Evolutionary conservation across 2,113 vertebrate genomes (phyloP).

Genomic region (Psittacus erithacus): DNA sequence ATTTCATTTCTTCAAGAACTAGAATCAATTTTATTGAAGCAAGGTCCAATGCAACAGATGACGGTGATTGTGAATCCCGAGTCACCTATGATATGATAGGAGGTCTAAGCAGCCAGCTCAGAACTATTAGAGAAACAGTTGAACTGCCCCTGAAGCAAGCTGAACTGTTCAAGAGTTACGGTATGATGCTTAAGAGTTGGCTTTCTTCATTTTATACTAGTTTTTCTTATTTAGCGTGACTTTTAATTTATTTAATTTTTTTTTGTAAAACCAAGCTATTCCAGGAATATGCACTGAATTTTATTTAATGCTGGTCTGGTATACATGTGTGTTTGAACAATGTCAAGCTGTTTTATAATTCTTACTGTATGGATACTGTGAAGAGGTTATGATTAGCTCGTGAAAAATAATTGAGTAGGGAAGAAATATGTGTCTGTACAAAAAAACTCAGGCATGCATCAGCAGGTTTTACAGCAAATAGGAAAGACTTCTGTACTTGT

Average conservation of each 20-base stretch:
- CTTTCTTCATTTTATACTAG: neutral
- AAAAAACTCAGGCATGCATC: neutral
- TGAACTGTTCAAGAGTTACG: constrained; percentile 87
- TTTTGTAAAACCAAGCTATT: neutral
- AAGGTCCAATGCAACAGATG: neutral
- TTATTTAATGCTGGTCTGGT: neutral
- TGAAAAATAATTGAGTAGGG: neutral
- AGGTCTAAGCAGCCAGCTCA: constrained; percentile 86
- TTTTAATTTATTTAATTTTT: neutral
- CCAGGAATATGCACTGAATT: neutral
- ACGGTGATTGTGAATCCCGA: constrained; percentile 54
- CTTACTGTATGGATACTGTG: neutral
- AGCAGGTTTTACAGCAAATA: neutral
- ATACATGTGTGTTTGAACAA: neutral
- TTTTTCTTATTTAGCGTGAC: neutral
- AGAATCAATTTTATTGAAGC: constrained; percentile 75
- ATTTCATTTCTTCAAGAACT: constrained; percentile 82
- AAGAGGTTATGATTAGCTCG: neutral
- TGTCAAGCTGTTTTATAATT: neutral
- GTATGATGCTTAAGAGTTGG: constrained; percentile 71
- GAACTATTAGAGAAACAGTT: constrained; percentile 87
- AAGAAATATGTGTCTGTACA: neutral
- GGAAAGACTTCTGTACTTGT: neutral
- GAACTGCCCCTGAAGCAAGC: constrained; percentile 92
- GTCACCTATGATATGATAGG: constrained; percentile 93